A percentile compares a stretch with the other conserved stretches of the same genome.
These are phyloP conservation scores for Podarcis cretensis DNA, from an alignment of 2,113 vertebrate genomes.

Conservation along the genomic window DNA sequence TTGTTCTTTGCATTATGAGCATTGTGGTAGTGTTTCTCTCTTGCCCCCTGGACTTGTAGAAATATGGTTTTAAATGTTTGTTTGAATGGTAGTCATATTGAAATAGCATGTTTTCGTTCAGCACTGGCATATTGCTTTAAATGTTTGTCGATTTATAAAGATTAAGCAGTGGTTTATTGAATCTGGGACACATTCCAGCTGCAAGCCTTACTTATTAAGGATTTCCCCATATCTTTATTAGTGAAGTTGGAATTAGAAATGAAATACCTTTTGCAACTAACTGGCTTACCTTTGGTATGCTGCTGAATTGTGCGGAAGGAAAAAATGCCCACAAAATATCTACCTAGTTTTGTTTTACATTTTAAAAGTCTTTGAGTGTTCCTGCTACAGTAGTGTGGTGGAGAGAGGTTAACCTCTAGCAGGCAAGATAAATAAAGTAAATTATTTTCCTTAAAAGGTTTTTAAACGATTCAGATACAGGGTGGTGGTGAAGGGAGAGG, in stretches of 20 bases:
- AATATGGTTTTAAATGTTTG: neutral
- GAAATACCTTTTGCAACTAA: neutral
- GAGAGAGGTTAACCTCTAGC: neutral
- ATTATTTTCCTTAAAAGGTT: neutral
- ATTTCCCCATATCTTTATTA: neutral
- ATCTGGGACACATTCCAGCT: neutral
- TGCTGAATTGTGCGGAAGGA: neutral
- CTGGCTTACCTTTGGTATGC: neutral
- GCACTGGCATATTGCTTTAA: neutral
- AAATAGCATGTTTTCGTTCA: neutral
- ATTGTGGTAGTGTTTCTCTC: neutral
- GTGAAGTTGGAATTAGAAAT: neutral
- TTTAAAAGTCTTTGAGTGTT: neutral
- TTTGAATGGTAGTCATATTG: neutral
- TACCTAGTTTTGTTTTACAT: neutral
- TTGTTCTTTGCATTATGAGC: neutral
- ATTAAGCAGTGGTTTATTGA: neutral
- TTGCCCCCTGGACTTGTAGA: neutral
- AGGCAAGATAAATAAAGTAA: neutral
- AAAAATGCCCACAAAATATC: no score
- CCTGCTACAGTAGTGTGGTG: neutral
- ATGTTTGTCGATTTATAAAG: neutral
- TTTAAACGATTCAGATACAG: neutral
- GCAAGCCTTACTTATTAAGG: neutral
- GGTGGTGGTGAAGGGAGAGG: neutral